Conservation (phyloP, 2,888 invertebrate genomes). For the Lasioglossum morio region DNA sequence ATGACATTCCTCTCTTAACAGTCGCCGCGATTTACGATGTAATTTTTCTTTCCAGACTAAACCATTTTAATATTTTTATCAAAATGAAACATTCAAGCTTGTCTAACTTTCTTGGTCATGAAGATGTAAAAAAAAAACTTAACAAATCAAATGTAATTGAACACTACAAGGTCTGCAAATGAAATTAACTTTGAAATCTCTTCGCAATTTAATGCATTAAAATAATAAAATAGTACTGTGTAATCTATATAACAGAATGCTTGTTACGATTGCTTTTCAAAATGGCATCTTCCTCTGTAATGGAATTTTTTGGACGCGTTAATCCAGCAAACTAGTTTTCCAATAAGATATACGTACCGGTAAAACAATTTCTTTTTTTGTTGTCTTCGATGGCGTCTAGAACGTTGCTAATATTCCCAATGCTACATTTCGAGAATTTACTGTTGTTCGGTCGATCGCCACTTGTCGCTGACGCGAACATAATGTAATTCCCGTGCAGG, state of each 20-base stretch:
- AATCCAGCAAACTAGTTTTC: background rate
- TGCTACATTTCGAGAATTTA: conserved; percentile 97
- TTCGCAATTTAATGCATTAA: background rate
- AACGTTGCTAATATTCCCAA: conserved; percentile 97
- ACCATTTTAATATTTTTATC: background rate
- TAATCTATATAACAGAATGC: background rate
- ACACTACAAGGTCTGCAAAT: background rate
- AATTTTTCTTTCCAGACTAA: background rate
- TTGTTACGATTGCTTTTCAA: background rate
- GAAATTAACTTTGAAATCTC: background rate
- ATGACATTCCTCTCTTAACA: background rate
- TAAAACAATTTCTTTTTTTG: conserved; percentile 97
- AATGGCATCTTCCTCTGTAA: background rate
- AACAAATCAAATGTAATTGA: background rate
- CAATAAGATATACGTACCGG: conserved; percentile 84
- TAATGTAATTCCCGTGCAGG: conserved; percentile 97
- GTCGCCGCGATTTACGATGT: background rate
- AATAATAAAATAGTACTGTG: background rate
- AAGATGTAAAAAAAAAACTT: background rate
- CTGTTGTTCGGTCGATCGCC: conserved; percentile 99
- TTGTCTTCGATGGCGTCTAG: conserved; percentile 96
- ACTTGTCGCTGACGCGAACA: conserved; percentile 99
- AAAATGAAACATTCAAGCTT: background rate
- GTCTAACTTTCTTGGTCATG: background rate
- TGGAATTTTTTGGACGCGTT: background rate